Percentiles rank a stretch among this genome's conserved stretches.
Conservation (phyloP, 2,113 vertebrate genomes). For the Atractosteus spatula region DNA sequence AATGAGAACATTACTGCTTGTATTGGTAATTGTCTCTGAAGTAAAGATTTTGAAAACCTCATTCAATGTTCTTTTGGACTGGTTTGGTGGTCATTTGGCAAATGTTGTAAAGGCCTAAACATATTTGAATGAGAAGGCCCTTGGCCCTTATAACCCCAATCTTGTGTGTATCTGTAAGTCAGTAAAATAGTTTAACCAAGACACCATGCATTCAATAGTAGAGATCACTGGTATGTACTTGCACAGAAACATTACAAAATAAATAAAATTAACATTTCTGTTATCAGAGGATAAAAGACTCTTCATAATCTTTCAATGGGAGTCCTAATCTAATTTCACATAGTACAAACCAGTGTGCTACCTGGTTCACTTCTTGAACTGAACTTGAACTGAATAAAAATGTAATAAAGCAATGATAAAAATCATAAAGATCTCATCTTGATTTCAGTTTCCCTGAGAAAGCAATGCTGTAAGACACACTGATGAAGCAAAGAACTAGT, state of each 20-base stretch:
- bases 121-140: no score
- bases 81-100: no score
- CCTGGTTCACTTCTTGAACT: slow-evolving; percentile 34
- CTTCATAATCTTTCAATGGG: slow-evolving; percentile 32
- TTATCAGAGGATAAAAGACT: slow-evolving; percentile 9
- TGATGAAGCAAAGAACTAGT: slow-evolving; percentile 44
- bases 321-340: slow-evolving; percentile 13
- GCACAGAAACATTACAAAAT: not conserved
- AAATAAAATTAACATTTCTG: slow-evolving; percentile 14
- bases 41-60: no score
- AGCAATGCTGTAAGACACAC: slow-evolving; percentile 47
- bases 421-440: slow-evolving; percentile 46
- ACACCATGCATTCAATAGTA: no score
- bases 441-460: slow-evolving; percentile 38
- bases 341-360: not conserved
- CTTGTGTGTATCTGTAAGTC: no score
- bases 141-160: no score
- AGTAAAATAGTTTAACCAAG: no score
- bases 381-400: slow-evolving; percentile 58
- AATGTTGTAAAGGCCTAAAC: no score
- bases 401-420: slow-evolving; percentile 56
- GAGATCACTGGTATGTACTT: no score
- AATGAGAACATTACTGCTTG: no score
- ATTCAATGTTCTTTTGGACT: no score
- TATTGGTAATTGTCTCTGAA: no score